Percentiles rank a stretch among this genome's conserved stretches.
phyloP scores from a whole-genome alignment of 2,113 vertebrate species.

The Triplophysa rosa region DNA sequence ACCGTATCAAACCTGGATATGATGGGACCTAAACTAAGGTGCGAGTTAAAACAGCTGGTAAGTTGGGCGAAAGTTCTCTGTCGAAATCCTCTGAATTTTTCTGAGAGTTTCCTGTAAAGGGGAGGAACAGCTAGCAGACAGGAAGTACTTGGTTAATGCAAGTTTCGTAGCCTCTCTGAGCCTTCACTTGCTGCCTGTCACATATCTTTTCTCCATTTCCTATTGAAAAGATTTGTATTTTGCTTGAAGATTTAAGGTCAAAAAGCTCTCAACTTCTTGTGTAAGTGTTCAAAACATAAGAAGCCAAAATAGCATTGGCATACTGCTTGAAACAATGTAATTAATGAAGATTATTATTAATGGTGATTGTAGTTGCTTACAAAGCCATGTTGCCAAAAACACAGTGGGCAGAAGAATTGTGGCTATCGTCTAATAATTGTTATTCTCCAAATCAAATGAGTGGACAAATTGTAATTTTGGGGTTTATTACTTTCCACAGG shows the following conservation, averaged over 20 bases:
- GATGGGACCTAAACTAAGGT: not conserved
- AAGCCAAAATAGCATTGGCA: not conserved
- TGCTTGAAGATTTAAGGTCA: conserved; percentile 14
- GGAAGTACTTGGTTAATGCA: conserved; percentile 69
- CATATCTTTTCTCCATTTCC: conserved; percentile 57
- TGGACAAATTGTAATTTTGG: not conserved
- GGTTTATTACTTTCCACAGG: conserved; percentile 72
- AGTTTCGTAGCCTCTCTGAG: conserved; percentile 58
- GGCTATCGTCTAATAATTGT: conserved; percentile 19
- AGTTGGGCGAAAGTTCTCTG: conserved; percentile 58
- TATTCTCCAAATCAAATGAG: not conserved
- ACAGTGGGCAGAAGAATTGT: not conserved
- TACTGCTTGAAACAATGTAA: not conserved
- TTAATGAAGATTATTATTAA: not conserved
- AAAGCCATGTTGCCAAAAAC: not conserved
- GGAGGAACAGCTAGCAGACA: conserved; percentile 58
- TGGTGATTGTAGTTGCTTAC: not conserved
- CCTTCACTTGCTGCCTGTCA: conserved; percentile 53
- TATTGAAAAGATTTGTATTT: conserved; percentile 24
- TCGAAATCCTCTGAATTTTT: conserved; percentile 50
- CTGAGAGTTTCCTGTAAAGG: conserved; percentile 73
- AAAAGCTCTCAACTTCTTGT: not conserved
- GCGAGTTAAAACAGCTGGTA: conserved; percentile 12
- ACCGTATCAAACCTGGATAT: not conserved
- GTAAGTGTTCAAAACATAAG: not conserved